A percentile compares a stretch with the other conserved stretches of the same genome.
These are phyloP conservation scores for Xiphias gladius DNA, from an alignment of 2,113 vertebrate species.

Conservation along the genomic window DNA sequence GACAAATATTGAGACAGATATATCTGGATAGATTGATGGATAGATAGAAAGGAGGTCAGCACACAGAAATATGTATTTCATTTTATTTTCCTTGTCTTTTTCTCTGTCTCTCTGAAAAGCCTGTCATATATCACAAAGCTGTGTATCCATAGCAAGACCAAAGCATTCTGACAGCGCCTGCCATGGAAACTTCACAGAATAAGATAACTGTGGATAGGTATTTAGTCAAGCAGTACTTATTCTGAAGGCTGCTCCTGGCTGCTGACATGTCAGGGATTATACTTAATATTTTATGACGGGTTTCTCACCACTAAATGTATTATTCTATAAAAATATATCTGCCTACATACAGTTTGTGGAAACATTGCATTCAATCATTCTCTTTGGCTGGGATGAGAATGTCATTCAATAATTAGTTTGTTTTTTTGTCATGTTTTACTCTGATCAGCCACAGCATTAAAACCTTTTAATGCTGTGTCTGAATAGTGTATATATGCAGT, in stretches of 20 bases:
- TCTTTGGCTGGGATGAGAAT: background rate
- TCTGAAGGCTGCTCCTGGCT: constrained; percentile 50
- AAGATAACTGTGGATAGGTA: constrained; percentile 64
- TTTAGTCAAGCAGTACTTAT: constrained; percentile 63
- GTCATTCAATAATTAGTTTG: constrained; percentile 35
- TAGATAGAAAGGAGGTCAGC: constrained; percentile 8
- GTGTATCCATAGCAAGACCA: constrained; percentile 33
- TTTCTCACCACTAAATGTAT: constrained; percentile 24
- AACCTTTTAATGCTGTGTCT: too few species aligned
- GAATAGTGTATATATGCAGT: too few species aligned
- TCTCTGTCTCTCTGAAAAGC: constrained; percentile 27
- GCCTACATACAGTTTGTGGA: background rate
- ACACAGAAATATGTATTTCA: constrained; percentile 10
- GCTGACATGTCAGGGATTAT: constrained; percentile 40
- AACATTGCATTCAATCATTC: constrained; percentile 25
- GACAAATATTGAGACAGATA: background rate
- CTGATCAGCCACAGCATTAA: too few species aligned
- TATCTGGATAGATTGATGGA: background rate
- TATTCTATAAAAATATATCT: constrained; percentile 26
- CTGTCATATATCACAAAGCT: constrained; percentile 58
- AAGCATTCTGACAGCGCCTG: constrained; percentile 61
- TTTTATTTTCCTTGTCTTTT: constrained; percentile 10
- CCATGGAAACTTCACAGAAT: constrained; percentile 65
- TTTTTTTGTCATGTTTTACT: constrained; percentile 40
- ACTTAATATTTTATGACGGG: constrained; percentile 26